phyloP scores from a whole-genome alignment of 2,888 invertebrate species.

The Caenorhabditis japonica region DNA sequence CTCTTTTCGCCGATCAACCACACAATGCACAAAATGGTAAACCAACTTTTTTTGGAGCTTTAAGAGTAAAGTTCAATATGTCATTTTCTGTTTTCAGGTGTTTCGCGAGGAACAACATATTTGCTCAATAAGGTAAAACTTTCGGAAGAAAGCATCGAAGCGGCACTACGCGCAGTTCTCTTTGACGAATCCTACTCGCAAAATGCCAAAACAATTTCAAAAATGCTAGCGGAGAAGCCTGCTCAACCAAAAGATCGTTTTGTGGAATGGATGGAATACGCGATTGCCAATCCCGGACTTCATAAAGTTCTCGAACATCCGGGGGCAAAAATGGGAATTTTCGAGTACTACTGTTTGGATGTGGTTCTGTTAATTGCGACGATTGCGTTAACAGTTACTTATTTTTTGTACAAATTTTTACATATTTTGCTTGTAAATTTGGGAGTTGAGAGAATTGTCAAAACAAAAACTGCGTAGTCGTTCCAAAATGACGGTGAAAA shows the following conservation, averaged over 20 bases:
- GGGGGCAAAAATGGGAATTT: constrained; percentile 34
- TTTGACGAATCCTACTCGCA: constrained; percentile 20
- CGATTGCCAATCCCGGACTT: constrained; percentile 46
- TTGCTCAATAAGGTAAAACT: constrained; percentile 39
- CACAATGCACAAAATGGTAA: constrained; percentile 55
- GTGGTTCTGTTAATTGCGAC: background rate
- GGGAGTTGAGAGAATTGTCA: no score
- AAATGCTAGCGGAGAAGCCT: constrained; percentile 53
- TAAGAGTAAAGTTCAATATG: background rate
- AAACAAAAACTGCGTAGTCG: no score
- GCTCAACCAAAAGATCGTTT: constrained; percentile 45
- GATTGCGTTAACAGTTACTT: background rate
- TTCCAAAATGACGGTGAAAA: no score
- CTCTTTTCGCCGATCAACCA: constrained; percentile 60
- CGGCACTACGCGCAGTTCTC: constrained; percentile 29
- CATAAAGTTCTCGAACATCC: constrained; percentile 50
- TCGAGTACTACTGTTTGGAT: constrained; percentile 55
- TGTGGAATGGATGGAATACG: constrained; percentile 55
- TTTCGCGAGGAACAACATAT: constrained; percentile 41
- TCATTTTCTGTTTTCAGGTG: constrained; percentile 48
- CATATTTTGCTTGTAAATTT: no score
- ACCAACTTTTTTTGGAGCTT: background rate
- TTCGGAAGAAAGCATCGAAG: constrained; percentile 33
- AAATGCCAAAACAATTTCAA: constrained; percentile 34
- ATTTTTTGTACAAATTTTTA: no score